Base-by-base conservation (phyloP, 2,888 invertebrate species). In the Notodromas monacha region DNA sequence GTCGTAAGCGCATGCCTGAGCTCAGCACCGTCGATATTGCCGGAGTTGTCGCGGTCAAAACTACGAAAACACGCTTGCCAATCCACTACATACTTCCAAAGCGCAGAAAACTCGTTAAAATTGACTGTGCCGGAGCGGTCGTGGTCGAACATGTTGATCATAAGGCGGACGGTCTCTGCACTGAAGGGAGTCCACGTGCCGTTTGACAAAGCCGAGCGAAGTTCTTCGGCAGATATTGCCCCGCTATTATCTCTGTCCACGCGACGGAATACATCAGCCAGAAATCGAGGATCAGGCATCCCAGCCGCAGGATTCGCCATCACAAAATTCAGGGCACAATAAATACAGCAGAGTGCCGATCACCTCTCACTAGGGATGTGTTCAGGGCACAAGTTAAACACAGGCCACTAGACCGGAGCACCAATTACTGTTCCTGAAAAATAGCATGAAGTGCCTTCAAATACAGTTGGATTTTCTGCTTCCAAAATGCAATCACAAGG, bases 1-100 rank as follows among this genome's bases (percentile, higher is more conserved):
- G 73, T 65, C 2, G 64, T 65, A 1, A 96, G 55, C 0, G 92
- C 92, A 36, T 64, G 69, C 49, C 68, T 69, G 10, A 96, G 49
- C 52, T 96, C 92, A 31, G 61, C 52, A 40, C 60, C 65, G 50
- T 89, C 86, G 39, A 96, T 92, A 42, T 74, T 74, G 14, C 92
- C 60, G 8, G 56, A 55, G 36, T 51, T 50, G 39, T 58, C 58
- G 14, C 50, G 42, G 41, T 58, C 58, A 39, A 52, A 58, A 1
- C 73, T 68, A 27, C 73, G 62, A 50, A 96, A 96, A 46, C 81
- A 84, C 43, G 65, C 68, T 46, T 89, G 81, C 92, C 92, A 96
- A 43, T 92, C 89, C 4, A 74, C 77, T 0, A 96, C 77, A 50
- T 89, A 96, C 47, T 84, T 81, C 92, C 92, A 96, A 1, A 96